These are phyloP conservation scores for Verasper variegatus DNA, from an alignment of 2,113 vertebrate genomes.

Conservation along the genomic window DNA sequence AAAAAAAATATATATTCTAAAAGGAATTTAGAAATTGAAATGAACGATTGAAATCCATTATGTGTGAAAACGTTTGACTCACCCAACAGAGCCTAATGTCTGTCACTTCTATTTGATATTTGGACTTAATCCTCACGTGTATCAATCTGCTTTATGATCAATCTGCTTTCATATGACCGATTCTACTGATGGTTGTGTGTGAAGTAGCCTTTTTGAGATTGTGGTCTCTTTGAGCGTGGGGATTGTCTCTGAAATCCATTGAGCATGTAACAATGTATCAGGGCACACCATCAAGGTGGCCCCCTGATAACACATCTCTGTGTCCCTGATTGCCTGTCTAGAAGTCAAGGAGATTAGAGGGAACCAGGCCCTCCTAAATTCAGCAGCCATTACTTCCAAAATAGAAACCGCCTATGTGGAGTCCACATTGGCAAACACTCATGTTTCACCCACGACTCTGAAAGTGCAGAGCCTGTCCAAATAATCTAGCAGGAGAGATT, in stretches of 20 bases:
- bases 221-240: background rate
- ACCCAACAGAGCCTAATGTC: background rate
- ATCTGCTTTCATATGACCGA: background rate
- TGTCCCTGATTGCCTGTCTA: constrained; percentile 67
- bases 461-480: constrained; percentile 10
- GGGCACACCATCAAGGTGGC: constrained; percentile 47
- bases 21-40: background rate
- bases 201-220: background rate
- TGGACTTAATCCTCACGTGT: background rate
- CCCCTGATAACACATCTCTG: constrained; percentile 58
- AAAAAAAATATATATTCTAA: background rate
- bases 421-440: constrained; percentile 14
- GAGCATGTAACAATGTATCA: constrained; percentile 44
- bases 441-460: background rate
- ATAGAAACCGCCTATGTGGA: constrained; percentile 33
- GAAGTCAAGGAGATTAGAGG: constrained; percentile 62
- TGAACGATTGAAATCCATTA: background rate
- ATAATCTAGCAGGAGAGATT: constrained; percentile 35
- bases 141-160: background rate
- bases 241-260: constrained; percentile 18
- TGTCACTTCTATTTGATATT: background rate
- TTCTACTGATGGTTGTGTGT: background rate
- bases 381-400: constrained; percentile 42
- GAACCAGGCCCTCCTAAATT: constrained; percentile 27
- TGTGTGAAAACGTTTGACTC: background rate